Evolutionary conservation across 2,797 vertebrate species (phyloP).

Genomic region (Anguilla obscura): DNA sequence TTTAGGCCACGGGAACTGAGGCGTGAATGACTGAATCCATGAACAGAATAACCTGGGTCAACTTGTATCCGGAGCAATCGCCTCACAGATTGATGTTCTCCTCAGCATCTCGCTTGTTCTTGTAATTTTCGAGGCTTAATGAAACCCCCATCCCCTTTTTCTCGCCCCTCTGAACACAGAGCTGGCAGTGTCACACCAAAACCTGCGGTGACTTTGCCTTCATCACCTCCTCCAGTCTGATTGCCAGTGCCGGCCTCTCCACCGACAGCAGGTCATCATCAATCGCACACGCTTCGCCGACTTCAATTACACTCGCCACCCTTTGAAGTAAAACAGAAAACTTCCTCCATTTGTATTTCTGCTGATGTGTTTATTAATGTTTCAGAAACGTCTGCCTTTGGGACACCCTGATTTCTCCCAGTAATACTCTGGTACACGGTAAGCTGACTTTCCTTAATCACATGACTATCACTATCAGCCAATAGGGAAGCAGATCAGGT

Average conservation of each 20-base stretch:
- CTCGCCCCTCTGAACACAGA: conserved; percentile 67
- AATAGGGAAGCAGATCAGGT: not conserved
- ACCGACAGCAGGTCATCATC: conserved; percentile 85
- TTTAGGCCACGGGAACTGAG: not conserved
- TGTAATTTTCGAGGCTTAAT: not conserved
- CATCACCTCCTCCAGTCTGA: conserved; percentile 95
- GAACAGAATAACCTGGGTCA: not conserved
- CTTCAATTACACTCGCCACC: not conserved
- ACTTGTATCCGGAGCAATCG: not conserved
- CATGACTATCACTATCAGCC: not conserved
- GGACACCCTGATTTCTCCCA: conserved; percentile 91
- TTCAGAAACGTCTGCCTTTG: conserved; percentile 95
- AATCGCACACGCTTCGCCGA: not conserved
- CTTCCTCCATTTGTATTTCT: not conserved
- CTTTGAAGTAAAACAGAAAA: not conserved
- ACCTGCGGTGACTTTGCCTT: conserved; percentile 94
- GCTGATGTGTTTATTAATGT: conserved; percentile 4
- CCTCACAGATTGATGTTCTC: not conserved
- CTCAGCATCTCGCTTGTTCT: not conserved
- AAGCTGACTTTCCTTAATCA: conserved; percentile 47
- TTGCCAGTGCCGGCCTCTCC: conserved; percentile 94
- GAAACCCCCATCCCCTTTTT: not conserved
- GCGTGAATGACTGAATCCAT: not conserved
- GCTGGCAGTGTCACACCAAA: conserved; percentile 97
- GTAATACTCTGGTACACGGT: conserved; percentile 93